A percentile compares a stretch with the other conserved stretches of the same genome.
These are phyloP conservation scores for Saturnia pavonia DNA, from an alignment of 2,888 invertebrate species.

Conservation along the genomic window DNA sequence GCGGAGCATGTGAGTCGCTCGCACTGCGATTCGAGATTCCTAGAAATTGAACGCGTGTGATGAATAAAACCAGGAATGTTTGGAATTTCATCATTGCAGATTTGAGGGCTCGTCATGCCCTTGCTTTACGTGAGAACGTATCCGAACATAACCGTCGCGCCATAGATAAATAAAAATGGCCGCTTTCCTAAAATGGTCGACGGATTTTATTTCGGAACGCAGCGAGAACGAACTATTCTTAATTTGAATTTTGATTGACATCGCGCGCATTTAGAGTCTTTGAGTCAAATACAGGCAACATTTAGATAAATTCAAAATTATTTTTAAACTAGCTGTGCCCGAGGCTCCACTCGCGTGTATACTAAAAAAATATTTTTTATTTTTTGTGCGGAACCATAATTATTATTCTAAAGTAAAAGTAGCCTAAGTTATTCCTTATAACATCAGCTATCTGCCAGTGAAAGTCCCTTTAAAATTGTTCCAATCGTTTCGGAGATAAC, in stretches of 20 bases:
- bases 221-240: constrained; percentile 40
- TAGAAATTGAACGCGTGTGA: constrained; percentile 75
- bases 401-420: too few species aligned
- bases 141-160: constrained; percentile 35
- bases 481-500: too few species aligned
- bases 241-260: constrained; percentile 64
- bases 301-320: neutral
- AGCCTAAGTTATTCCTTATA: too few species aligned
- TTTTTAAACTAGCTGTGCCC: too few species aligned
- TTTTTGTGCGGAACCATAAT: too few species aligned
- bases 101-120: constrained; percentile 66
- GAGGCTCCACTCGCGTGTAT: too few species aligned
- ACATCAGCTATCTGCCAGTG: too few species aligned
- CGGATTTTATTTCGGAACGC: constrained; percentile 49
- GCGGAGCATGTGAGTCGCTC: constrained; percentile 57
- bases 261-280: constrained; percentile 26
- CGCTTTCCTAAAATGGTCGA: constrained; percentile 42
- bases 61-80: constrained; percentile 73
- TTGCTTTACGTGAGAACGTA: constrained; percentile 65
- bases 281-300: neutral
- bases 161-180: constrained; percentile 59
- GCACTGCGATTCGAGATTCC: constrained; percentile 66
- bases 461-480: too few species aligned
- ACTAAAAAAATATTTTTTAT: too few species aligned
- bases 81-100: constrained; percentile 76